These are phyloP conservation scores for Pteropus rufus DNA, from an alignment of 2,797 vertebrate species.

Conservation along the genomic window DNA sequence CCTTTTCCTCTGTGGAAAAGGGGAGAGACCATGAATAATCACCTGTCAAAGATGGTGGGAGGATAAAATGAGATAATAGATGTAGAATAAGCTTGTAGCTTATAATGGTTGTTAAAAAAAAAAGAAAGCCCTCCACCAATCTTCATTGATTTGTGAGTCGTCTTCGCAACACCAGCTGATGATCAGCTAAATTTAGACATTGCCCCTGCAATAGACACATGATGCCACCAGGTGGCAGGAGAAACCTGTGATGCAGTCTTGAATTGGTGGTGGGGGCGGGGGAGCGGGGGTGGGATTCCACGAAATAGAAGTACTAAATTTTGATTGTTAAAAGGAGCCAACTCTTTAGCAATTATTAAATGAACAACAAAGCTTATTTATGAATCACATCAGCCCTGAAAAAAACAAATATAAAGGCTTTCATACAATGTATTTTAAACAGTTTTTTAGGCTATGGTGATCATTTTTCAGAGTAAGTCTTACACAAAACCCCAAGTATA, in stretches of 20 bases:
- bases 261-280: too few relatives aligned
- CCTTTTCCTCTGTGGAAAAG: constrained; percentile 11
- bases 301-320: not conserved
- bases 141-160: not conserved
- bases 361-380: constrained; percentile 44
- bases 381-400: constrained; percentile 30
- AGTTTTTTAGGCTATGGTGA: not conserved
- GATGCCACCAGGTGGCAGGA: constrained; percentile 75
- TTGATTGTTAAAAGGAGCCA: constrained; percentile 36
- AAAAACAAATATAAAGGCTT: not conserved
- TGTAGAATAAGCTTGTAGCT: not conserved
- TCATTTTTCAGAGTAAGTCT: not conserved
- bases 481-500: not conserved
- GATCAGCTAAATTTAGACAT: constrained; percentile 29
- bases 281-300: not conserved
- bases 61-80: not conserved
- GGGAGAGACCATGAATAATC: not conserved
- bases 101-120: not conserved
- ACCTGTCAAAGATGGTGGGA: not conserved
- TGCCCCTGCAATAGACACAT: constrained; percentile 66
- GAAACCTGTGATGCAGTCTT: constrained; percentile 46
- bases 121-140: not conserved
- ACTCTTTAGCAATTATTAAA: constrained; percentile 58
- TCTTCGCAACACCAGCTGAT: not conserved
- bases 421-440: not conserved